phyloP scores from a whole-genome alignment of 2,797 vertebrate species.

The Scyliorhinus canicula region DNA sequence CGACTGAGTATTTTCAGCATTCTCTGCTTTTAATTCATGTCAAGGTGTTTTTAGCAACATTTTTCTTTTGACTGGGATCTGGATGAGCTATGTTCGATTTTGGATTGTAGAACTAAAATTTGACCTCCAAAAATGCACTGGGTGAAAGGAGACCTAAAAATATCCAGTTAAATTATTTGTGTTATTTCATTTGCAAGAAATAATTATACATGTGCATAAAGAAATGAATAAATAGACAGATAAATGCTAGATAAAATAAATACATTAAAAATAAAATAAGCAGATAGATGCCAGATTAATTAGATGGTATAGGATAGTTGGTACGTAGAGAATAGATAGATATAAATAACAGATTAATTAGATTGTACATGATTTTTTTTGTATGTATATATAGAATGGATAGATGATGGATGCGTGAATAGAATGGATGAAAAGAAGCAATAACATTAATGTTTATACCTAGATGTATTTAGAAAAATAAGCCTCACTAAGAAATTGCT shows the following conservation, averaged over 20 bases:
- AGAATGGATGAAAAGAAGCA: not conserved
- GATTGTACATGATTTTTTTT: not conserved
- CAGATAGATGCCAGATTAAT: constrained; percentile 48
- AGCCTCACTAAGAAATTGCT: not conserved
- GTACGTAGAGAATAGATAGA: not conserved
- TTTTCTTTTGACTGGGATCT: not conserved
- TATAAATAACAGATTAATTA: constrained; percentile 1
- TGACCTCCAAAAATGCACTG: not conserved
- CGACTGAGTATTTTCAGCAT: not conserved
- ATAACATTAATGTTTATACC: not conserved
- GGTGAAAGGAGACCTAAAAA: not conserved
- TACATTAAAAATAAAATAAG: not conserved
- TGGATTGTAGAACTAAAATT: not conserved
- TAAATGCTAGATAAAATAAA: constrained; percentile 35
- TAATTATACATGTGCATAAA: constrained; percentile 18
- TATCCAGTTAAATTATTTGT: not conserved
- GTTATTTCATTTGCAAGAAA: not conserved
- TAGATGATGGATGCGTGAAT: not conserved
- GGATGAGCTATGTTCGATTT: not conserved
- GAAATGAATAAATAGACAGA: constrained; percentile 34
- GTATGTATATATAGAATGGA: not conserved
- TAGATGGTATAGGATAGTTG: constrained; percentile 43
- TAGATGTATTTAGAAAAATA: not conserved
- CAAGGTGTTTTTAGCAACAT: not conserved
- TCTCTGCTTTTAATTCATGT: not conserved